Evolutionary conservation across 2,113 vertebrate species (phyloP), one percentile per base, ranked within the genome.

Genomic region (Embiotoca jacksoni): DNA sequence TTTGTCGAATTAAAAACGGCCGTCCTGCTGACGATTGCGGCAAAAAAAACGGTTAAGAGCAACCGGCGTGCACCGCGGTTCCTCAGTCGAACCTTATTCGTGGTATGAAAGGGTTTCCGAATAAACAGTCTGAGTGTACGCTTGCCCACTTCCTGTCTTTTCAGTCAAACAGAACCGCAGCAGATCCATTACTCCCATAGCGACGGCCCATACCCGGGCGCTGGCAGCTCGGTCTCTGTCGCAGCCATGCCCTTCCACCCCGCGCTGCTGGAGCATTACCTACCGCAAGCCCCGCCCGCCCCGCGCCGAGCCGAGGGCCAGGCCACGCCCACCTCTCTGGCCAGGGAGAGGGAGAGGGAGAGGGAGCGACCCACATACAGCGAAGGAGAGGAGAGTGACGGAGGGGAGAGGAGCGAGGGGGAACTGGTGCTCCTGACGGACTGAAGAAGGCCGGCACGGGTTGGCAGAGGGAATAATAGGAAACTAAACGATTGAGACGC

Each of bases 351-450:
- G 44, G 86, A 88, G 3, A 82, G 54, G 67, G 87, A 0, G 94
- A 91, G 68, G 82, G 91, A 0, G 92, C 96, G 92, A 69, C 95
- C 93, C 36, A 95, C 95, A 10, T 97, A 96, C 94, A 98, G 97
- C 9, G 97, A 97, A 80, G 97, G 95, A 0, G 96, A 96, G 80
- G 97, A 99, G 68, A 98, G 97, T 0, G 97, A 98, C 39, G 92
- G 86, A 0, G 97, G 96, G 13, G 97, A 97, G 16, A 96, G 96
- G 91, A 99, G 97, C 0, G 97, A 99, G 0, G 96, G 97, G 0
- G 98, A 99, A 89, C 86, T 99, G 84, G 97, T 99, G 90, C 97
- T 99, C 58, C 95, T 99, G 71, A 98, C 97, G 0, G 97, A 98
- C 94, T 98, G 94, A 96, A 59, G 10, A 2, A 36, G 53, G 3